phyloP scores from a whole-genome alignment of 2,113 vertebrate species.

The Neotoma lepida region DNA sequence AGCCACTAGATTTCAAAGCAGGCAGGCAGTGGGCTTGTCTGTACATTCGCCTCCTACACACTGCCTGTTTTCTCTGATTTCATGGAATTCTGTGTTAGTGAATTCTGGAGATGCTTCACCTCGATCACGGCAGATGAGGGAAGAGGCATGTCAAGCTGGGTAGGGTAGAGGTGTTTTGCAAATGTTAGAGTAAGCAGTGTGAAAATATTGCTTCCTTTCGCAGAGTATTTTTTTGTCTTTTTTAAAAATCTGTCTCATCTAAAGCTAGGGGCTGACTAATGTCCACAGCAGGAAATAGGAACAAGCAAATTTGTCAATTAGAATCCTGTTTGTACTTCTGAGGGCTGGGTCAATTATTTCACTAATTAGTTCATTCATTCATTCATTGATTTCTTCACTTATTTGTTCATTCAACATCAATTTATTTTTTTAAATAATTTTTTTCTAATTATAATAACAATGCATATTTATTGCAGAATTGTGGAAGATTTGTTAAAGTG shows the following conservation, averaged over 20 bases:
- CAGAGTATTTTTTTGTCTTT: slow-evolving; percentile 37
- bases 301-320: slow-evolving; percentile 70
- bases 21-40: not conserved
- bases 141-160: not conserved
- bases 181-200: slow-evolving; percentile 2
- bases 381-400: slow-evolving; percentile 64
- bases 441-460: slow-evolving; percentile 68
- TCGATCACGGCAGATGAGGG: not conserved
- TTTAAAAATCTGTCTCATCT: slow-evolving; percentile 54
- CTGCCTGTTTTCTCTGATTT: slow-evolving; percentile 56
- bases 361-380: slow-evolving; percentile 76
- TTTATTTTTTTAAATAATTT: slow-evolving; percentile 62
- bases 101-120: slow-evolving; percentile 14
- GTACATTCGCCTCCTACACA: not conserved
- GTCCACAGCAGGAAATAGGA: slow-evolving; percentile 69
- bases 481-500: slow-evolving; percentile 54
- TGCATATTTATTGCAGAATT: slow-evolving; percentile 70
- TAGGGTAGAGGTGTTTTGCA: slow-evolving; percentile 42
- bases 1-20: slow-evolving; percentile 20
- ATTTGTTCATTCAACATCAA: slow-evolving; percentile 59
- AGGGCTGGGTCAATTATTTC: slow-evolving; percentile 64
- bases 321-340: slow-evolving; percentile 54
- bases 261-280: slow-evolving; percentile 71
- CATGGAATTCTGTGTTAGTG: slow-evolving; percentile 11
- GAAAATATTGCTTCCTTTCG: slow-evolving; percentile 48